phyloP scores from a whole-genome alignment of 2,888 invertebrate species.

The Hypsopygia costalis region DNA sequence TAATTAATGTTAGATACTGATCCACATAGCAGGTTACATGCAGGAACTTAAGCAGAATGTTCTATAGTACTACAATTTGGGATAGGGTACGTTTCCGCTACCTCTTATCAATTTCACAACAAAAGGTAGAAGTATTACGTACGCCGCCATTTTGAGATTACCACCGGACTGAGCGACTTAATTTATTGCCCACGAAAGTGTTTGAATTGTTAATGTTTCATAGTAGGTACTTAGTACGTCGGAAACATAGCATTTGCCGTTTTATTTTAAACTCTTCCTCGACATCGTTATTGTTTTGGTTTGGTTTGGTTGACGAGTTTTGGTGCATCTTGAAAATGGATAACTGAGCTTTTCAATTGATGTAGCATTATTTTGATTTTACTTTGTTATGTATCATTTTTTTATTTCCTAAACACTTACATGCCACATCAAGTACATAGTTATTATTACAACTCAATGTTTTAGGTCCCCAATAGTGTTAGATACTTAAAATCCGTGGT shows the following conservation, averaged over 20 bases:
- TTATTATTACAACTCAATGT: too few species aligned
- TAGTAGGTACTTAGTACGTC: constrained; percentile 43
- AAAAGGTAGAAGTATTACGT: constrained; percentile 50
- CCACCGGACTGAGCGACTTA: constrained; percentile 51
- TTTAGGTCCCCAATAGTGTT: too few species aligned
- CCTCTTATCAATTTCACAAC: constrained; percentile 24
- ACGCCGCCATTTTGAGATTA: constrained; percentile 68
- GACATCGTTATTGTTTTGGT: background rate
- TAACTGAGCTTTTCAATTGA: background rate
- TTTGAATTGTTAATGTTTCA: constrained; percentile 72
- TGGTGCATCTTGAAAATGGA: background rate
- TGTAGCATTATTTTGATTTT: background rate
- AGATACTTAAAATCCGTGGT: too few species aligned
- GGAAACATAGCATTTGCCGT: constrained; percentile 30
- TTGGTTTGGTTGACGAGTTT: background rate
- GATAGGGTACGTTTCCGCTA: background rate
- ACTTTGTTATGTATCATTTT: too few species aligned
- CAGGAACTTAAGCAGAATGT: too few species aligned
- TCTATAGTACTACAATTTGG: too few species aligned
- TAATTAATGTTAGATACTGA: too few species aligned
- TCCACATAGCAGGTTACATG: too few species aligned
- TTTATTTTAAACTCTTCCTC: constrained; percentile 23
- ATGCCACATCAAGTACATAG: too few species aligned
- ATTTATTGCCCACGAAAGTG: constrained; percentile 71
- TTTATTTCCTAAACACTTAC: too few species aligned